A percentile compares a stretch with the other conserved stretches of the same genome.
Evolutionary conservation across 2,888 invertebrate species (phyloP).

Genomic region (Drosophila mettleri): DNA sequence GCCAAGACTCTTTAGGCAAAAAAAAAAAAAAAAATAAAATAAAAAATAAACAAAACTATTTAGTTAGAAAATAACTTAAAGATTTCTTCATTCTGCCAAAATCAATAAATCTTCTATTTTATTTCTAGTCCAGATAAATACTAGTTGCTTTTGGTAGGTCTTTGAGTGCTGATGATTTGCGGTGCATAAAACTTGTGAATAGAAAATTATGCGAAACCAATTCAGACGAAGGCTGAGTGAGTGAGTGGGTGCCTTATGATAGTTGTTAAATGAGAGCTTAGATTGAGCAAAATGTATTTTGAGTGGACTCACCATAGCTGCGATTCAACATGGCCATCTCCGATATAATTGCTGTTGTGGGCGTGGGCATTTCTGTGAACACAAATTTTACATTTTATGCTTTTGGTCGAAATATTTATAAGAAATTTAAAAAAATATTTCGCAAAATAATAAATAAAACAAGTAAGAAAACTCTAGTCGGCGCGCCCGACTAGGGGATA

Average conservation of each 20-base stretch:
- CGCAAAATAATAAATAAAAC: too few species aligned
- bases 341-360: conserved; percentile 90
- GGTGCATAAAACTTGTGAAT: conserved; percentile 61
- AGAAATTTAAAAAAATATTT: too few species aligned
- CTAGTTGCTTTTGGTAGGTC: neutral
- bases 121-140: neutral
- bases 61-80: neutral
- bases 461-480: too few species aligned
- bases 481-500: too few species aligned
- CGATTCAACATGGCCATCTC: conserved; percentile 84
- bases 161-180: conserved; percentile 59
- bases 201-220: conserved; percentile 34
- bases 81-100: neutral
- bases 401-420: too few species aligned
- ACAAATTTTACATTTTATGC: neutral
- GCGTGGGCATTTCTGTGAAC: conserved; percentile 92
- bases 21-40: too few species aligned
- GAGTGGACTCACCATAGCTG: conserved; percentile 77
- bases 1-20: conserved; percentile 9
- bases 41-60: too few species aligned
- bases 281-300: neutral
- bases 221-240: conserved; percentile 51
- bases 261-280: neutral
- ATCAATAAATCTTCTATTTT: neutral
- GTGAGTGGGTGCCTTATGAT: conserved; percentile 44